Base-by-base conservation (phyloP, 2,888 invertebrate species). In the Netelia inedita region DNA sequence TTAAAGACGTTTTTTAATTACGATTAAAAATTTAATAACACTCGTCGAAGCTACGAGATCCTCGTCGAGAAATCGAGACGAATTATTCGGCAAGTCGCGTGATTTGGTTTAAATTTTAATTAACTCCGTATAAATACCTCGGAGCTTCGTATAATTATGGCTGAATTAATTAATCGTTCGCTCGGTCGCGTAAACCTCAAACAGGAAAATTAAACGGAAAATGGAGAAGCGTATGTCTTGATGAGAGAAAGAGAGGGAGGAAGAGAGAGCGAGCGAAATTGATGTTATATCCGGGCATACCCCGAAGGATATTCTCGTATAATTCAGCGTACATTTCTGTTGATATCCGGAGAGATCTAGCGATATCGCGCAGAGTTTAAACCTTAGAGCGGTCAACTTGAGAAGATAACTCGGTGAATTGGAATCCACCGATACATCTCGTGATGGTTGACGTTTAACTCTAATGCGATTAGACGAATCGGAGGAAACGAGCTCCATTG, bases 391-490 rank as follows among this genome's bases (percentile, higher is more conserved):
- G 28, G 5, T 28, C 28, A 28, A 28, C 28, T 28, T 28, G 28
- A 28, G 28, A 28, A 28, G 5, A 28, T 43, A 10, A 6, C 21
- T 80, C 57, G 28, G 65, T 72, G 46, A 43, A 74, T 81, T n/a
- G 61, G 68, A 69, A 73, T 69, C 68, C 68, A n/a, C 59, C 55
- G 65, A 21, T 11, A n/a, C 28, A 65, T 35, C 19, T 28, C 21
- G 59, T 68, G 73, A 23, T 14, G 61, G 9, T 23, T 11, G n/a
- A 46, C 43, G 43, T 14, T 71, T 71, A 46, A 50, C 69, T 23
- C 11, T 79, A 74, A 79, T 65, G 63, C 63, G n/a, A 71, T 79
- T 35, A n/a, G 46, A n/a, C 21, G 11, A 43, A 69, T 69, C 41
- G 9, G 16, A 8, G 61, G 41, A 61, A 79, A 46, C 65, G 65